Base-by-base conservation (phyloP, 2,888 invertebrate genomes). In the Parapristionchus giblindavisi region DNA sequence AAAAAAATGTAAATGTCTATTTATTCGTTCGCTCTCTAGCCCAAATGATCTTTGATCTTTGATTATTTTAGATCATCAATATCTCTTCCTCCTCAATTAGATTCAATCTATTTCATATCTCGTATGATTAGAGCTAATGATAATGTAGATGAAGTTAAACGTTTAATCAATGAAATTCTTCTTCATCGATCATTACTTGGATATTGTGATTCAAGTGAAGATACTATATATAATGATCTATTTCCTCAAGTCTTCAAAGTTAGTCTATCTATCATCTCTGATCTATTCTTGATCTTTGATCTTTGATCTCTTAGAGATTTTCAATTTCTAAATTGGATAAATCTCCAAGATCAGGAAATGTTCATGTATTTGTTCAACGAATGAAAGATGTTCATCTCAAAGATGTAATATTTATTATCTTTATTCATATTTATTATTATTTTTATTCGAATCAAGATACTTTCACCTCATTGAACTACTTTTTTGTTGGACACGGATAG, bases 371-470 rank as follows among this genome's bases (percentile, higher is more conserved):
- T 75, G 78, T 86, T 5, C 86, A 86, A 72, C 80, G 80, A 74
- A 85, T 86, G 86, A 81, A 81, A 24, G 83, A 81, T 51, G 79
- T 77, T 14, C 83, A 86, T 77, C 71, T 86, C 29, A 86, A 85
- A 75, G 84, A 86, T 76, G 83, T 84, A 6, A 58, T 51, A n/a
- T 32, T 14, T n/a, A n/a, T n/a, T n/a, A n/a, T n/a, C n/a, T n/a
- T n/a, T n/a, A 11, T 21, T 8, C 14, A 17, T 56, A 56, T 56
- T 8, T 21, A 21, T 56, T 56, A 14, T 11, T 48, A 14, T 21
- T 14, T 48, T 48, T 21, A 48, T 14, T 21, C 21, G 48, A 14
- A 48, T 48, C 21, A 11, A 48, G 21, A n/a, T n/a, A n/a, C n/a
- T n/a, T n/a, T n/a, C n/a, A n/a, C n/a, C n/a, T n/a, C n/a, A n/a